Conservation (phyloP, 2,113 vertebrate genomes). For the Mixornis gularis region DNA sequence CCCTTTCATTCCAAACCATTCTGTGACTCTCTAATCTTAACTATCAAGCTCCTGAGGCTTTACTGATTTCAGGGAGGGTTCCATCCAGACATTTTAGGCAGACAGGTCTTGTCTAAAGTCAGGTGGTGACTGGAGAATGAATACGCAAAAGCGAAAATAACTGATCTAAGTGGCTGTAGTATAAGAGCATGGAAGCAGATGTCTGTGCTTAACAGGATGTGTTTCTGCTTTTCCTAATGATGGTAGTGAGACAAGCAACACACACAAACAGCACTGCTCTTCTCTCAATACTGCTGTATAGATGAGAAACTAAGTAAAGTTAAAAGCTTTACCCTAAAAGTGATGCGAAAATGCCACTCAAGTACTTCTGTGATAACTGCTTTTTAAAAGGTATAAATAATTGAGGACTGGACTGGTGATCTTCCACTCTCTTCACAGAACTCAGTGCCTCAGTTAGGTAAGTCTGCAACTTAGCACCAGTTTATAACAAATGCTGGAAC, state of each 20-base stretch:
- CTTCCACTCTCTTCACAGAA: neutral
- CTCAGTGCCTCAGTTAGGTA: neutral
- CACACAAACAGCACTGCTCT: rapidly evolving
- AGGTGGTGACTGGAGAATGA: neutral
- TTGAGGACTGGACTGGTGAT: neutral
- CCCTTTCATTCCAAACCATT: neutral
- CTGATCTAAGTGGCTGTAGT: neutral
- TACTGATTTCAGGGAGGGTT: neutral
- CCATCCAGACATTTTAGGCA: neutral
- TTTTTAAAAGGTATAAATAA: neutral
- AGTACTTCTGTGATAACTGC: neutral
- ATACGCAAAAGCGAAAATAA: neutral
- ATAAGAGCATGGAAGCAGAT: neutral
- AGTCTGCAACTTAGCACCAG: neutral
- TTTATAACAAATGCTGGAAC: neutral
- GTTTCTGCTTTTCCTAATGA: neutral
- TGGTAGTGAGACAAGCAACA: neutral
- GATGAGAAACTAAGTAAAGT: neutral
- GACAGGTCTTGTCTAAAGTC: neutral
- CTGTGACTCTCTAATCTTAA: neutral
- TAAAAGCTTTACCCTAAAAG: neutral
- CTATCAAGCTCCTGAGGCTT: neutral
- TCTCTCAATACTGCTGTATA: rapidly evolving
- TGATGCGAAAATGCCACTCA: neutral
- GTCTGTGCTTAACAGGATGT: neutral